Conservation (phyloP, 2,113 vertebrate species). For the Opisthocomus hoazin region DNA sequence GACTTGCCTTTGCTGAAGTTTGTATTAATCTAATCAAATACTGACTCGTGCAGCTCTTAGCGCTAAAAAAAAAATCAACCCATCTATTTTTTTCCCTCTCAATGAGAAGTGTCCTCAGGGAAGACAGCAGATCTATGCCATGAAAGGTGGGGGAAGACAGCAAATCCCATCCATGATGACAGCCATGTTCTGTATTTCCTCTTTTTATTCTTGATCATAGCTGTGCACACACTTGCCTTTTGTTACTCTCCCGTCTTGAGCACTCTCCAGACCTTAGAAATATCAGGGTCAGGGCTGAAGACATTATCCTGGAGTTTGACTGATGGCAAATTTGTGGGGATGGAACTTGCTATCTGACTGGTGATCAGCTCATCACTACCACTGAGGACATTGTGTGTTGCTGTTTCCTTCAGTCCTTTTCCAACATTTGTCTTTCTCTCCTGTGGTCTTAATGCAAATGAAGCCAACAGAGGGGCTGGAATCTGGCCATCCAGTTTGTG, state of each 20-base stretch:
- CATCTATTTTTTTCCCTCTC: background rate
- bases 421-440: background rate
- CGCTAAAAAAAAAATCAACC: background rate
- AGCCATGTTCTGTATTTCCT: background rate
- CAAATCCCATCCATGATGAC: background rate
- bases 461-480: background rate
- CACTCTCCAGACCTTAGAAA: background rate
- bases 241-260: background rate
- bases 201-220: background rate
- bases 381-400: rapidly evolving
- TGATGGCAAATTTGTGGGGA: background rate
- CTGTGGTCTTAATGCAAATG: background rate
- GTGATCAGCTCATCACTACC: background rate
- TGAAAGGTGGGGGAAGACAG: background rate
- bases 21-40: slow-evolving; percentile 30
- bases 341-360: background rate
- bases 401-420: background rate
- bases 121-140: background rate
- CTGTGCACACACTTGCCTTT: background rate
- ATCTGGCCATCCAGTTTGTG: background rate
- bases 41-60: background rate
- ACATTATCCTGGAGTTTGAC: background rate
- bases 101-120: background rate
- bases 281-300: background rate
- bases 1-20: slow-evolving; percentile 11